These are phyloP conservation scores for Lissocephala sabroskyi DNA, from an alignment of 2,888 invertebrate genomes.

Conservation along the genomic window DNA sequence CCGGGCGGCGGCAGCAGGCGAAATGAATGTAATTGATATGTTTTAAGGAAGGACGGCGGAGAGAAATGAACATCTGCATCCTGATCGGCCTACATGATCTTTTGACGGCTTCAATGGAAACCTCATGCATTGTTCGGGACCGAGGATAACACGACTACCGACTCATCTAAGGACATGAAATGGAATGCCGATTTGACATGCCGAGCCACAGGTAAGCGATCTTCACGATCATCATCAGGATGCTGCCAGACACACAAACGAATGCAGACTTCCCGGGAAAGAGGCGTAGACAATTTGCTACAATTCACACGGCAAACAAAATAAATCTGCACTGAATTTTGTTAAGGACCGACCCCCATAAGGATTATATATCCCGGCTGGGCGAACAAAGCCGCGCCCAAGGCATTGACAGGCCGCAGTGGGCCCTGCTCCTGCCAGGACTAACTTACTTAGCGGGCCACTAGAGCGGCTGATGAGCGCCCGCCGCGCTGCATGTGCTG, in stretches of 20 bases:
- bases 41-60: not conserved
- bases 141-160: not conserved
- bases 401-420: too few relatives aligned
- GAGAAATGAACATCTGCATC: slow-evolving; percentile 45
- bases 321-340: not conserved
- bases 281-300: slow-evolving; percentile 2
- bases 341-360: not conserved
- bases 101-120: slow-evolving; percentile 4
- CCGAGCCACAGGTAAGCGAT: slow-evolving; percentile 6
- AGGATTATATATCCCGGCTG: too few relatives aligned
- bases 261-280: not conserved
- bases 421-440: too few relatives aligned
- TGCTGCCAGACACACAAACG: not conserved
- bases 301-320: slow-evolving; percentile 6
- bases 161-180: not conserved
- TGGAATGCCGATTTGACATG: not conserved
- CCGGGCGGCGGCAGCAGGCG: not conserved
- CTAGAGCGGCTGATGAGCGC: too few relatives aligned
- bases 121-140: slow-evolving; percentile 7
- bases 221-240: not conserved
- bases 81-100: slow-evolving; percentile 25
- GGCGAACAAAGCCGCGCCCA: too few relatives aligned
- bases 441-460: too few relatives aligned
- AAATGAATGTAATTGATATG: slow-evolving; percentile 4
- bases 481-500: too few relatives aligned